phyloP scores from a whole-genome alignment of 2,797 vertebrate species.

The Lepidocolaptes lacrymiger region DNA sequence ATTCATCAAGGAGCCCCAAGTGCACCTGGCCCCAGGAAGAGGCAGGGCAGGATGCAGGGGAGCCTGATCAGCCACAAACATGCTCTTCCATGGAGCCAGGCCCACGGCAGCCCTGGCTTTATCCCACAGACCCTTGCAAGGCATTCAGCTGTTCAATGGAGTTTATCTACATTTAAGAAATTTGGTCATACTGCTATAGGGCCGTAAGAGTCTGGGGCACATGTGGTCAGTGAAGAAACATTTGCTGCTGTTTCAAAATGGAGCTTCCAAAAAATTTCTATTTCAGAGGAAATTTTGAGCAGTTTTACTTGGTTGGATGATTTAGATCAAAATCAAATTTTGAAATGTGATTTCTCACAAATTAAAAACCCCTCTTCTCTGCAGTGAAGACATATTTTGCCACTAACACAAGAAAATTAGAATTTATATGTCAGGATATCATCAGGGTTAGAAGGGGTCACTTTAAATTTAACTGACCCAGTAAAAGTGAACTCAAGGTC shows the following conservation, averaged over 20 bases:
- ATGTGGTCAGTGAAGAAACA: neutral
- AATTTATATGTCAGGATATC: neutral
- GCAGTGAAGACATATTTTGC: neutral
- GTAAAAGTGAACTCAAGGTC: neutral
- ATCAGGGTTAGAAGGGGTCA: neutral
- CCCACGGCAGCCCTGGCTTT: neutral
- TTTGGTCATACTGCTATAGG: neutral
- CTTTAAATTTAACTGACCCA: neutral
- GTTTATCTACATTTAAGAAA: neutral
- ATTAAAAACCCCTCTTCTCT: neutral
- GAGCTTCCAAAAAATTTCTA: neutral
- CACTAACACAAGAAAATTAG: neutral
- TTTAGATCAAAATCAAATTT: neutral
- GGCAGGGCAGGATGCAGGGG: neutral
- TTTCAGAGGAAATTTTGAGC: neutral
- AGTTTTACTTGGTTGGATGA: neutral
- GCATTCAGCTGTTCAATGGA: neutral
- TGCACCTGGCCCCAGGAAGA: accelerated
- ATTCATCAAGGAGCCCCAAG: neutral
- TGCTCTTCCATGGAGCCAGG: neutral
- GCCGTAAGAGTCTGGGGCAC: neutral
- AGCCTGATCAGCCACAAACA: accelerated
- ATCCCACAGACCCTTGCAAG: neutral
- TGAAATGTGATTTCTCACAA: neutral
- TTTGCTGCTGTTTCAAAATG: neutral